Conservation (phyloP, 2,797 vertebrate genomes). For the Artibeus jamaicensis region DNA sequence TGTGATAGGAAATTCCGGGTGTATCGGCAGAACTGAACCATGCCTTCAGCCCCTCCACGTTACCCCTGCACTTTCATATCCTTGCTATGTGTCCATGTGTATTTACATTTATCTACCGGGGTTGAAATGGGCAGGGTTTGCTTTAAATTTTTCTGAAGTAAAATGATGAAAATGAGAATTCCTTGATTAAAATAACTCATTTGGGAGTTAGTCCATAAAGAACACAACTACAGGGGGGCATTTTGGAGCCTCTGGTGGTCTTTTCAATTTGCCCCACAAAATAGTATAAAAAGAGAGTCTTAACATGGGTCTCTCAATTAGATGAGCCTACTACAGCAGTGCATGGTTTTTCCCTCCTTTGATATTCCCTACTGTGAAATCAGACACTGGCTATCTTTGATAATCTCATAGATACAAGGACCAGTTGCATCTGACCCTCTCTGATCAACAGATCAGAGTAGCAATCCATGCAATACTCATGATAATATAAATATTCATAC, state of each 20-base stretch:
- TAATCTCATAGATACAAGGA: background rate
- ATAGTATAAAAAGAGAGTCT: background rate
- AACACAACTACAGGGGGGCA: background rate
- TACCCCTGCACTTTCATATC: accelerated
- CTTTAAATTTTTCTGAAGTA: background rate
- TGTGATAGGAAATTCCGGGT: background rate
- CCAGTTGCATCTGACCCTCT: accelerated
- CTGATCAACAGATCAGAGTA: background rate
- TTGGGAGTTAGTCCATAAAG: background rate
- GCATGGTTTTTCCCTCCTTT: background rate
- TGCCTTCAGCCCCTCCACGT: background rate
- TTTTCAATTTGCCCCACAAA: background rate
- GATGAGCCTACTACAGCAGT: background rate
- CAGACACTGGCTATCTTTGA: background rate
- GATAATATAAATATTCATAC: background rate
- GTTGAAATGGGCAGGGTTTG: background rate
- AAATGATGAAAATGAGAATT: background rate
- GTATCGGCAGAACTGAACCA: background rate
- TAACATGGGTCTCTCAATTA: background rate
- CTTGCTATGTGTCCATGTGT: background rate
- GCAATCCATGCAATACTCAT: background rate
- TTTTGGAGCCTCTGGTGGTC: background rate
- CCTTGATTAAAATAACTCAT: background rate
- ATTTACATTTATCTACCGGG: background rate
- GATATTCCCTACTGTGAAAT: background rate